These are phyloP conservation scores for Otocyon megalotis DNA, from an alignment of 2,113 vertebrate species.

Conservation along the genomic window DNA sequence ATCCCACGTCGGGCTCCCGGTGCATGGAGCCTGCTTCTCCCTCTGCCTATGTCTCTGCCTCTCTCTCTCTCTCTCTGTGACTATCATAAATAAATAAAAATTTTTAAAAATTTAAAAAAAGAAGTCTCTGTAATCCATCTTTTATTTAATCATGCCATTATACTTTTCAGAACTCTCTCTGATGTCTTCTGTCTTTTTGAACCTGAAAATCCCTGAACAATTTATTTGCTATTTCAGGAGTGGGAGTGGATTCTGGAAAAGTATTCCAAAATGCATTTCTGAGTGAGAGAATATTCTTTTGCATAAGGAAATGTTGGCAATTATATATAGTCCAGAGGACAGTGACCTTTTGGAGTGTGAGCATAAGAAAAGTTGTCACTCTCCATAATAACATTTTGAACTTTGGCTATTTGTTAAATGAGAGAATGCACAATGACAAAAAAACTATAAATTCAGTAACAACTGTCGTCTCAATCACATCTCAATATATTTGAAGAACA, in stretches of 20 bases:
- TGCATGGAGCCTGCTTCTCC: too few relatives aligned
- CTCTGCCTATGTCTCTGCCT: too few relatives aligned
- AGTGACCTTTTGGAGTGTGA: not conserved
- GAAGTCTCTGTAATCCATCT: slow-evolving; percentile 30
- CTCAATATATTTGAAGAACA: slow-evolving; percentile 34
- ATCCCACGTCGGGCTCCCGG: too few relatives aligned
- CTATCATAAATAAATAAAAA: too few relatives aligned
- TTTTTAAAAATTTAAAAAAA: too few relatives aligned
- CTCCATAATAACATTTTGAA: not conserved
- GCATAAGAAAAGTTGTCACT: not conserved
- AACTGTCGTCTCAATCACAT: not conserved
- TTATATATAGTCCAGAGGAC: not conserved
- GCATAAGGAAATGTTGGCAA: not conserved
- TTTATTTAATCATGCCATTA: slow-evolving; percentile 47
- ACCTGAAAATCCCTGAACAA: slow-evolving; percentile 46
- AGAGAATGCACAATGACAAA: not conserved
- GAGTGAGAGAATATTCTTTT: slow-evolving; percentile 22
- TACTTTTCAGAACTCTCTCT: slow-evolving; percentile 48
- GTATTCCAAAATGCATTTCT: slow-evolving; percentile 21
- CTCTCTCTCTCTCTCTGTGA: too few relatives aligned
- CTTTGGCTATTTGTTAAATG: not conserved
- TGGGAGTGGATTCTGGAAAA: slow-evolving; percentile 25
- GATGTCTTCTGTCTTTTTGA: slow-evolving; percentile 65
- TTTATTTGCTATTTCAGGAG: slow-evolving; percentile 34
- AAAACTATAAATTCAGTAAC: not conserved